Conservation (phyloP, 37 sponge, comb jelly and placozoan species). For the Theonella swinhoei region DNA sequence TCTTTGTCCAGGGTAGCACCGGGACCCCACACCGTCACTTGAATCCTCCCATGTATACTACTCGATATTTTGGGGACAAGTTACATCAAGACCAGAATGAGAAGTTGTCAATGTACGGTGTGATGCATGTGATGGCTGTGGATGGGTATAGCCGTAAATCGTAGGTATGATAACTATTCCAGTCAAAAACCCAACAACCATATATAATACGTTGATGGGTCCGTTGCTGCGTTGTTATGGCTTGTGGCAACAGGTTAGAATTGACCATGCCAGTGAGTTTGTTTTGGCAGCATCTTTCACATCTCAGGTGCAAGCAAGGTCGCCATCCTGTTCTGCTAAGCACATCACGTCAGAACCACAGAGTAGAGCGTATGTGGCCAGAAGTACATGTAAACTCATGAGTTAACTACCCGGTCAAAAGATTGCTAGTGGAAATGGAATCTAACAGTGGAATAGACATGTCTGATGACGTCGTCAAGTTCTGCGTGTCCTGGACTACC, state of each 20-base stretch:
- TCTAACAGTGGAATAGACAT: constrained; percentile 18
- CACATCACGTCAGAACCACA: constrained; percentile 37
- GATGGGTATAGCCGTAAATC: constrained; percentile 44
- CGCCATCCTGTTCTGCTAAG: constrained; percentile 7
- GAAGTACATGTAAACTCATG: too few species aligned
- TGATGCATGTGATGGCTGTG: constrained; percentile 31
- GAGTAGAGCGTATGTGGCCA: constrained; percentile 42
- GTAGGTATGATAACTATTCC: constrained; percentile 29
- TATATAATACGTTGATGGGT: constrained; percentile 23
- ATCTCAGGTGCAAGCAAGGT: not conserved
- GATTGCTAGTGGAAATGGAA: constrained; percentile 21
- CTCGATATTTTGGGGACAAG: too few species aligned
- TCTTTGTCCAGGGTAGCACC: too few species aligned
- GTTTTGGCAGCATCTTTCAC: constrained; percentile 11
- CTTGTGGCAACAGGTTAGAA: constrained; percentile 47
- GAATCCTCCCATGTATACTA: too few species aligned
- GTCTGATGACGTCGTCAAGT: constrained; percentile 30
- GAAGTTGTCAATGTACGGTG: constrained; percentile 53
- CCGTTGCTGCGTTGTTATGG: too few species aligned
- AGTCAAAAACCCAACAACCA: constrained; percentile 31
- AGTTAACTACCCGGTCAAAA: constrained; percentile 44
- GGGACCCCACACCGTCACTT: too few species aligned
- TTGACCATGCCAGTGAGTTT: constrained; percentile 52
- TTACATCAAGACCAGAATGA: constrained; percentile 64
- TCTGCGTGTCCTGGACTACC: constrained; percentile 40